phyloP scores from a whole-genome alignment of 1,140 invertebrate genomes.

The Physella acuta region DNA sequence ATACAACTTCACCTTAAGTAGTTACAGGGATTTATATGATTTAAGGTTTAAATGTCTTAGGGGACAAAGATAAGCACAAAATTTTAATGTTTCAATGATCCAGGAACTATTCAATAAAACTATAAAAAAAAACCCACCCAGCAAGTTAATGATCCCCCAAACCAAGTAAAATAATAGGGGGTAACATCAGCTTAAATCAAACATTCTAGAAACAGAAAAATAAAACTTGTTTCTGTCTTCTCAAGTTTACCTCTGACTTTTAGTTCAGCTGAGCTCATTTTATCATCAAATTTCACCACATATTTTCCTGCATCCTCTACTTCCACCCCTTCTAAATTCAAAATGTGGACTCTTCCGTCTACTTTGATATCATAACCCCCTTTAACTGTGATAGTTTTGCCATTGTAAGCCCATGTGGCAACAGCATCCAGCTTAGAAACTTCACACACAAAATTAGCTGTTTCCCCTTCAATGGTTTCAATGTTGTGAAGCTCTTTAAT shows the following conservation, averaged over 20 bases:
- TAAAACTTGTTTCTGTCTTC: background rate
- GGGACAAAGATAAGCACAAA: too few relatives aligned
- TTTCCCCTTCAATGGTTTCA: conserved; percentile 34
- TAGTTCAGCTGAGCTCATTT: conserved; percentile 39
- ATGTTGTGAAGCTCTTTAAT: conserved; percentile 42
- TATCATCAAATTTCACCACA: conserved; percentile 32
- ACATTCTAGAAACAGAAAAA: background rate
- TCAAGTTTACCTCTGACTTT: conserved; percentile 42
- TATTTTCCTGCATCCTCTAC: conserved; percentile 79
- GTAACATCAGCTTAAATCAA: too few relatives aligned
- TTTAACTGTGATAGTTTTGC: conserved; percentile 59
- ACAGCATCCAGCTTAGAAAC: conserved; percentile 74
- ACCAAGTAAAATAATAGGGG: too few relatives aligned
- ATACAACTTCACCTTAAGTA: too few relatives aligned
- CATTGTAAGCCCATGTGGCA: conserved; percentile 84
- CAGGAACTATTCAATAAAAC: too few relatives aligned
- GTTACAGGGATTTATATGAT: too few relatives aligned
- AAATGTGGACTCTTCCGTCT: conserved; percentile 43
- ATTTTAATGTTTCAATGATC: too few relatives aligned
- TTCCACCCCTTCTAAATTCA: conserved; percentile 76
- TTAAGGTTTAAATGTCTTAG: too few relatives aligned
- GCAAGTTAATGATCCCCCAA: too few relatives aligned
- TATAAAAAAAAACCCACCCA: too few relatives aligned
- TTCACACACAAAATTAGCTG: conserved; percentile 51
- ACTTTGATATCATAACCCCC: conserved; percentile 59